Base-by-base conservation (phyloP, 2,113 vertebrate genomes). In the Hippolais icterina region DNA sequence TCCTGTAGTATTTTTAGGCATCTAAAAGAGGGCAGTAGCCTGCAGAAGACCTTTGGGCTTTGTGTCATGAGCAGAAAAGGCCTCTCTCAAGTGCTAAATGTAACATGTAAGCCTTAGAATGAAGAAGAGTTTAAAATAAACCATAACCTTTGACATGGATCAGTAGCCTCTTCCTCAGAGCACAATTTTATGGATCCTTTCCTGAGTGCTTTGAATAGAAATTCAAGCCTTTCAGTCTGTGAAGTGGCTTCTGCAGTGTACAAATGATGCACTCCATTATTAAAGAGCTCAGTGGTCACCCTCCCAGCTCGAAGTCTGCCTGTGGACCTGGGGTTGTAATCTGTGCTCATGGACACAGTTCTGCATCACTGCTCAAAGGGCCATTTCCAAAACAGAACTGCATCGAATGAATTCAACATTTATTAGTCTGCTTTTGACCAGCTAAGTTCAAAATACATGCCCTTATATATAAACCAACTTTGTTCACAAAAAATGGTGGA, bases 341-440 rank as follows among this genome's bases (percentile, higher is more conserved):
- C n/a, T 79, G 20, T 69, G 42, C 28, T 68, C 49, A 6, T 0
- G 22, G 35, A 21, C 44, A 39, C 46, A 37, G 17, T 65, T 54
- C 27, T 47, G 15, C 44, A 3, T 52, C 39, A 13, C 19, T 39
- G 33, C 61, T 85, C 42, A 20, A 42, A 60, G 50, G 23, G 24
- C 39, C 33, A 0, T n/a, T 79, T 76, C 66, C 42, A 22, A 42
- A 90, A 57, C 46, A 52, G 44, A 71, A 11, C 29, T 0, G 0
- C 47, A 20, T 0, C 25, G 70, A 79, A 68, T 37, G 3, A 53
- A 69, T 66, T 82, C 4, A 10, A 5, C 20, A 46, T 35, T 31
- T 15, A 1, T 47, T 69, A 54, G 24, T 47, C 41, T 89, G 29
- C 37, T 93, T 84, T 66, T 59, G 29, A 53, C 35, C 5, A 5